Conservation (phyloP, 1,140 invertebrate species). For the Planococcus citri region DNA sequence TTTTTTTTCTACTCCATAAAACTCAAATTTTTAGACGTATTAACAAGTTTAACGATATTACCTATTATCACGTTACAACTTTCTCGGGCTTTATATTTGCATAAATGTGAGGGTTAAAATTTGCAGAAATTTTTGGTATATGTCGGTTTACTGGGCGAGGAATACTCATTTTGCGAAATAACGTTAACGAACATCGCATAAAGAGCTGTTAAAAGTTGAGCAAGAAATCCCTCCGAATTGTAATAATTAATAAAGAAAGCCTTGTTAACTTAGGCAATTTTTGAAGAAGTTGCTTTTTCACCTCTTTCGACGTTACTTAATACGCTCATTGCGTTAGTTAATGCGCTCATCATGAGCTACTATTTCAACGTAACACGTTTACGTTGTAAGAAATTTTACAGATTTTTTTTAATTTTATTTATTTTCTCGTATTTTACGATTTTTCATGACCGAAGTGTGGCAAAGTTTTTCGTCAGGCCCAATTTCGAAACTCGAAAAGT, state of each 20-base stretch:
- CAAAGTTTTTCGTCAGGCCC: no score
- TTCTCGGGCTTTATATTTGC: neutral
- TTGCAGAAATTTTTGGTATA: neutral
- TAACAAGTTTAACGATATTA: constrained; percentile 8
- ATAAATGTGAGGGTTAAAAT: constrained; percentile 2
- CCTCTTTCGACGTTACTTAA: neutral
- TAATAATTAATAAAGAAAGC: constrained; percentile 8
- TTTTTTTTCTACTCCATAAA: neutral
- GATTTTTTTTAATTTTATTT: constrained; percentile 1
- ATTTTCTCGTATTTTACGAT: neutral
- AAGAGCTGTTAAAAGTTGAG: constrained; percentile 6
- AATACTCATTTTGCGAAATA: neutral
- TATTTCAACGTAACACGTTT: neutral
- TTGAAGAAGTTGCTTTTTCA: constrained; percentile 7
- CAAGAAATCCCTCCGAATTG: constrained; percentile 1
- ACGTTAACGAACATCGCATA: constrained; percentile 1
- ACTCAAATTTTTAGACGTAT: neutral
- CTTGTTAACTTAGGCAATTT: neutral
- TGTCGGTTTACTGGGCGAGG: neutral
- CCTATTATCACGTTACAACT: neutral
- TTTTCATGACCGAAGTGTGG: no score
- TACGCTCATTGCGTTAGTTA: neutral
- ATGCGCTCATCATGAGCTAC: constrained; percentile 1
- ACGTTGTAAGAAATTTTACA: neutral
- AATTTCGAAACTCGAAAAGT: no score